Base-by-base conservation (phyloP, 53 echinoderm and acorn worm species). In the Crossaster papposus region DNA sequence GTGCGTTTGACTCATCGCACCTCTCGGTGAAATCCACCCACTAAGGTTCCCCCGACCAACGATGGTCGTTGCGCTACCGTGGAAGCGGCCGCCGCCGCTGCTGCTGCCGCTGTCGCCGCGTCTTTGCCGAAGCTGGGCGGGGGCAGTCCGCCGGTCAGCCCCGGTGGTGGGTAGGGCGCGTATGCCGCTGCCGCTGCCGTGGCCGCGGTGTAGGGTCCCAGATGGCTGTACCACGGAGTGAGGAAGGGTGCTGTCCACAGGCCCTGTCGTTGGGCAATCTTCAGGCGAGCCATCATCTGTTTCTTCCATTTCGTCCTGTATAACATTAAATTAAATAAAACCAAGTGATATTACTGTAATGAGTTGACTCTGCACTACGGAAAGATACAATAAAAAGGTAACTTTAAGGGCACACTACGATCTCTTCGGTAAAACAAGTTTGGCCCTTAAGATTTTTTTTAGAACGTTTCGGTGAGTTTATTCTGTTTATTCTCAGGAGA, bases 261-360 rank as follows among this genome's bases (percentile, higher is more conserved):
- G 13, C 99, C 99, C 72, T 99, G 99, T 2, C 99, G 93, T 71
- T 99, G 96, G 64, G 99, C 99, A 53, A 99, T 93, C 91, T 99
- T 99, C 78, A 99, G 82, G 22, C 99, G 94, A 11, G 99, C 99
- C 94, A 94, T 99, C 96, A 99, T 96, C 90, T 99, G 96, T 54
- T 96, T 99, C 91, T 96, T 99, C 96, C 99, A 96, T 77, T 99
- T 99, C 6, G 99, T 99, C 90, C 99, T 99, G 92, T 26, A 91
- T 17, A 79, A 24, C 33, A 81, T 52, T 14, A 6, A 70, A 70
- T 79, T 36, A 34, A 1, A 91, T n/a, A 12, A 80, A 79, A n/a
- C n/a, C n/a, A 82, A 0, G 28, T 20, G 2, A 74, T 17, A 34
- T 4, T 14, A 26, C 5, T 71, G 4, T 71, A 71, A 10, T 28